Evolutionary conservation across 2,797 vertebrate genomes (phyloP).

Genomic region (Chelon auratus): DNA sequence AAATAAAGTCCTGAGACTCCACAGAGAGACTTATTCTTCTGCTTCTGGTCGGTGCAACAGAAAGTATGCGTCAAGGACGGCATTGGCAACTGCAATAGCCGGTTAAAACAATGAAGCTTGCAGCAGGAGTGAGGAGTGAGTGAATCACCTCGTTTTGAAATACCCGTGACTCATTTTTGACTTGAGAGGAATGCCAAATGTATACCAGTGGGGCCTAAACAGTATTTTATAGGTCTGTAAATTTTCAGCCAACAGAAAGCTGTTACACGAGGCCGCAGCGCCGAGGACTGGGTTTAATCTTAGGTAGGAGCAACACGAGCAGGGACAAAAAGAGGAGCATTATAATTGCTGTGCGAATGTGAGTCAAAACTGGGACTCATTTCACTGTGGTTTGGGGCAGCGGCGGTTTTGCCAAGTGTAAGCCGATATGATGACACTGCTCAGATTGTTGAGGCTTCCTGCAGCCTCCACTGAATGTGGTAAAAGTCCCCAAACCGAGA

Average conservation of each 20-base stretch:
- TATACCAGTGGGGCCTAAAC: constrained; percentile 49
- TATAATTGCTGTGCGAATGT: constrained; percentile 43
- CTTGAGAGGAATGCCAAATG: constrained; percentile 67
- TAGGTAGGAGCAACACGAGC: constrained; percentile 19
- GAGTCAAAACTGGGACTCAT: constrained; percentile 46
- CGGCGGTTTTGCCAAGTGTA: constrained; percentile 54
- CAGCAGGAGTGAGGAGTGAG: constrained; percentile 71
- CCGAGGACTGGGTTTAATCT: constrained; percentile 28
- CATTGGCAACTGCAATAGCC: constrained; percentile 47
- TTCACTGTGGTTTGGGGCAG: constrained; percentile 58
- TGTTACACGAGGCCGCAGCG: constrained; percentile 8
- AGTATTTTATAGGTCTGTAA: constrained; percentile 40
- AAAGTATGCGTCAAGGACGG: constrained; percentile 63
- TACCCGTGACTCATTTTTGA: constrained; percentile 69
- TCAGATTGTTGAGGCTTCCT: constrained; percentile 51
- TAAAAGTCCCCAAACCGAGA: constrained; percentile 49
- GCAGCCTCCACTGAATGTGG: constrained; percentile 57
- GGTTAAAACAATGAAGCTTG: constrained; percentile 54
- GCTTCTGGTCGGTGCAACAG: constrained; percentile 61
- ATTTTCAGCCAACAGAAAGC: constrained; percentile 9
- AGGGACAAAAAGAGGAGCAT: constrained; percentile 24
- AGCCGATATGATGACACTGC: constrained; percentile 65
- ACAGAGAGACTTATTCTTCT: constrained; percentile 44
- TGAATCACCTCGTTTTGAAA: constrained; percentile 78
- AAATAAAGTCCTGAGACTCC: constrained; percentile 45